Evolutionary conservation across 1,140 invertebrate genomes (phyloP).

Genomic region (Aphis gossypii): DNA sequence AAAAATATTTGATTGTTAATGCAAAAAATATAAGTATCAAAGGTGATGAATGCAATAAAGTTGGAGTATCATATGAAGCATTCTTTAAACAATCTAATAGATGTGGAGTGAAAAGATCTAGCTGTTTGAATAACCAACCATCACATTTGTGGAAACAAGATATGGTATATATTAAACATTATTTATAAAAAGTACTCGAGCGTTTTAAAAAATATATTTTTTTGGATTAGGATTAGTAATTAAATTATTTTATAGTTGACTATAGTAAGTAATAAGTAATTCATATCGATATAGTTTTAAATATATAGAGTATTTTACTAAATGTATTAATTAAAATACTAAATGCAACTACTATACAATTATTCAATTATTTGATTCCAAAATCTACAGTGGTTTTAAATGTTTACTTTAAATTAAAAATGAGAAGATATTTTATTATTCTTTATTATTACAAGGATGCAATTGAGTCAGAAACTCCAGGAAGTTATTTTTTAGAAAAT

Average conservation of each 20-base stretch:
- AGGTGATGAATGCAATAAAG: conserved; percentile 66
- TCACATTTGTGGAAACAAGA: conserved; percentile 66
- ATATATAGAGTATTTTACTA: background rate
- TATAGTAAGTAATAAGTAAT: background rate
- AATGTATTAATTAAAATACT: background rate
- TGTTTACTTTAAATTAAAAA: background rate
- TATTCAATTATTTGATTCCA: background rate
- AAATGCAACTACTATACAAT: background rate
- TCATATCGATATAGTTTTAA: background rate
- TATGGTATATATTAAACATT: conserved; percentile 62
- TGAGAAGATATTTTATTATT: background rate
- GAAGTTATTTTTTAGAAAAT: conserved; percentile 43
- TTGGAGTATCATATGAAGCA: conserved; percentile 66
- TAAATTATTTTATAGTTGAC: background rate
- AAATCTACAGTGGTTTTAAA: background rate
- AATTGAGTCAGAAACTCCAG: conserved; percentile 16
- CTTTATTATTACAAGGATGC: background rate
- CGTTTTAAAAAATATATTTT: background rate
- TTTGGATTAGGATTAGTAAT: background rate
- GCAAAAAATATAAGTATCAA: conserved; percentile 14
- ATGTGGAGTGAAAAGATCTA: conserved; percentile 64
- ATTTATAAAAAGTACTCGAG: background rate
- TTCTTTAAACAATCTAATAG: conserved; percentile 66
- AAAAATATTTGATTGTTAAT: conserved; percentile 60
- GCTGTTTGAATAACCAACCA: conserved; percentile 64